These are phyloP conservation scores for Cryptosula pallasiana DNA, from an alignment of 2,888 invertebrate genomes.

Conservation along the genomic window DNA sequence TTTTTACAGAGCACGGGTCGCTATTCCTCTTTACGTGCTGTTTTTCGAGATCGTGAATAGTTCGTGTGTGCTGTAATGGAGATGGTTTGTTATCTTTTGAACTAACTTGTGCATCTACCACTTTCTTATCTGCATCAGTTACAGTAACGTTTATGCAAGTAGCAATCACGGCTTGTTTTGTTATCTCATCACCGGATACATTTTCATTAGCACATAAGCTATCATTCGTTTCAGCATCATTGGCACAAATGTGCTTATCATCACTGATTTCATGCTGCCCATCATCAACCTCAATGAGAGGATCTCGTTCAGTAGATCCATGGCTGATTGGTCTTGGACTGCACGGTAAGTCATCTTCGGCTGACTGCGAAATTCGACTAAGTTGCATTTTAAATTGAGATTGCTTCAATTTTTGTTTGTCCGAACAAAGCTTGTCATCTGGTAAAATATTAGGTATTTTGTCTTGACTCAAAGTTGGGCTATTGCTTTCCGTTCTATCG, in stretches of 20 bases:
- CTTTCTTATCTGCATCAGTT: not conserved
- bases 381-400: not conserved
- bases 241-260: not conserved
- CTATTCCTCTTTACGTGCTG: slow-evolving; percentile 18
- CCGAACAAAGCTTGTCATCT: too few relatives aligned
- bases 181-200: not conserved
- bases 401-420: not conserved
- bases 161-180: not conserved
- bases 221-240: not conserved
- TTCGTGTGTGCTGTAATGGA: not conserved
- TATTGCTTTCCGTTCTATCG: not conserved
- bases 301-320: not conserved
- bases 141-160: not conserved
- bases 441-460: too few relatives aligned
- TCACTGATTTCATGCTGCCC: not conserved
- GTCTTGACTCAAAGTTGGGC: too few relatives aligned
- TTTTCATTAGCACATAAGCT: not conserved
- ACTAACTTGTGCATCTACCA: not conserved
- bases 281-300: not conserved
- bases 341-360: not conserved
- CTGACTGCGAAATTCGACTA: slow-evolving; percentile 3
- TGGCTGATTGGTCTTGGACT: not conserved
- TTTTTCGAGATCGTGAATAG: slow-evolving; percentile 6
- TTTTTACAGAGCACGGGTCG: slow-evolving; percentile 14
- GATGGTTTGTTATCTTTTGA: not conserved